Percentiles rank a stretch among this genome's conserved stretches.
Conservation (phyloP, 2,113 vertebrate species). For the Ctenodactylus gundi region DNA sequence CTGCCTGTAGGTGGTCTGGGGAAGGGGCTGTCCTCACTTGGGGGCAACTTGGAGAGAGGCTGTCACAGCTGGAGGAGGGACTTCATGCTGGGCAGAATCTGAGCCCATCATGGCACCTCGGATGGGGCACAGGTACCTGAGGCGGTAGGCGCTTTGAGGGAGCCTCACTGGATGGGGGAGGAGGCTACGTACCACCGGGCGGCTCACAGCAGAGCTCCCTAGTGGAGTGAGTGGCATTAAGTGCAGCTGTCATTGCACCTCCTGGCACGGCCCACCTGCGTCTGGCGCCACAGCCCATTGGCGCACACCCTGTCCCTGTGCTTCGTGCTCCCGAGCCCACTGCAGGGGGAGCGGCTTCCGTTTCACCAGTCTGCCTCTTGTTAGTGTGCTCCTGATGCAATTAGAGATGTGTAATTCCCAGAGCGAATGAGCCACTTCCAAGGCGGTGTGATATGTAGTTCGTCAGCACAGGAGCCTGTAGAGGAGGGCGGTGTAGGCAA, state of each 20-base stretch:
- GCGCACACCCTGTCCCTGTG: neutral
- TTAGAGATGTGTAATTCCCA: neutral
- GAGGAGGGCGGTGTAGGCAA: conserved; percentile 39
- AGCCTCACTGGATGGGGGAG: neutral
- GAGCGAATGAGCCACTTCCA: conserved; percentile 59
- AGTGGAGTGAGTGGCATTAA: neutral
- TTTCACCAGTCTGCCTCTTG: neutral
- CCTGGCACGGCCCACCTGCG: neutral
- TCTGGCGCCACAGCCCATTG: neutral
- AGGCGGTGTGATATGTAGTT: conserved; percentile 47
- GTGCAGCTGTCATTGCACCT: neutral
- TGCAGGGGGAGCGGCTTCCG: neutral
- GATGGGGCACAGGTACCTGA: neutral
- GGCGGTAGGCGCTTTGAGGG: neutral
- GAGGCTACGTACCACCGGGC: neutral
- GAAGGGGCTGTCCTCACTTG: neutral
- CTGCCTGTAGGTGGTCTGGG: accelerated
- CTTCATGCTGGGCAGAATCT: neutral
- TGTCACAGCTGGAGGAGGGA: too few relatives aligned
- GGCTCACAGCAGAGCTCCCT: neutral
- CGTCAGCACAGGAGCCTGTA: neutral
- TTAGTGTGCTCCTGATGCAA: conserved; percentile 39
- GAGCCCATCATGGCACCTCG: neutral
- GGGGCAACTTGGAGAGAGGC: neutral
- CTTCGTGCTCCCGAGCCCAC: neutral